Percentiles rank a stretch among this genome's conserved stretches.
These are phyloP conservation scores for Willisornis vidua DNA, from an alignment of 2,113 vertebrate genomes.

Conservation along the genomic window DNA sequence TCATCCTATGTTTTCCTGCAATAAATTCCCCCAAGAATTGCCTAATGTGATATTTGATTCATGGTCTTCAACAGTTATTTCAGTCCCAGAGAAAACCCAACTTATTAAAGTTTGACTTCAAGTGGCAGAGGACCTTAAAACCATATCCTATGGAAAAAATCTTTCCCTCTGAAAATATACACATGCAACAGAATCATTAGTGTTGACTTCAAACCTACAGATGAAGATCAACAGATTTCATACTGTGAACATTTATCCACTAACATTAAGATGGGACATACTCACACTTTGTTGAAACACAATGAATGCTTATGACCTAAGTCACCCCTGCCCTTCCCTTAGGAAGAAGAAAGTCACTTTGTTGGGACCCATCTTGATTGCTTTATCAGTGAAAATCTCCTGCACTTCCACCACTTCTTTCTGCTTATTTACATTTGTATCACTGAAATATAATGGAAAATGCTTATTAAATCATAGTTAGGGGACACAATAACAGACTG, in stretches of 20 bases:
- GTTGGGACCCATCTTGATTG: background rate
- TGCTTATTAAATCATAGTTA: background rate
- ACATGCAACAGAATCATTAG: background rate
- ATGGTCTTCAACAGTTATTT: background rate
- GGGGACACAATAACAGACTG: background rate
- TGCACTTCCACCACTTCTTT: background rate
- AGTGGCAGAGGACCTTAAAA: background rate
- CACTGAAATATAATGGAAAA: background rate
- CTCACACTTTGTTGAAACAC: background rate
- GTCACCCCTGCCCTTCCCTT: background rate
- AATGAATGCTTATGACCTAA: background rate
- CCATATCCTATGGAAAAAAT: background rate
- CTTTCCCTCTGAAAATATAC: background rate
- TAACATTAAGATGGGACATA: rapidly evolving
- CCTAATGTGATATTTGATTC: background rate
- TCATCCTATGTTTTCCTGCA: background rate
- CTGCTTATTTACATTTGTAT: background rate
- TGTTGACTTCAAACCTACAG: background rate
- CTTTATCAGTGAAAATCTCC: background rate
- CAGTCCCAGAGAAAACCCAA: background rate
- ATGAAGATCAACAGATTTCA: background rate
- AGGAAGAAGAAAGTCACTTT: background rate
- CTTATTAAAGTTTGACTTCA: background rate
- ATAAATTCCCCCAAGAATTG: background rate
- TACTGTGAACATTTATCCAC: background rate